phyloP scores from a whole-genome alignment of 2,888 invertebrate genomes.

The Cinara cedri region DNA sequence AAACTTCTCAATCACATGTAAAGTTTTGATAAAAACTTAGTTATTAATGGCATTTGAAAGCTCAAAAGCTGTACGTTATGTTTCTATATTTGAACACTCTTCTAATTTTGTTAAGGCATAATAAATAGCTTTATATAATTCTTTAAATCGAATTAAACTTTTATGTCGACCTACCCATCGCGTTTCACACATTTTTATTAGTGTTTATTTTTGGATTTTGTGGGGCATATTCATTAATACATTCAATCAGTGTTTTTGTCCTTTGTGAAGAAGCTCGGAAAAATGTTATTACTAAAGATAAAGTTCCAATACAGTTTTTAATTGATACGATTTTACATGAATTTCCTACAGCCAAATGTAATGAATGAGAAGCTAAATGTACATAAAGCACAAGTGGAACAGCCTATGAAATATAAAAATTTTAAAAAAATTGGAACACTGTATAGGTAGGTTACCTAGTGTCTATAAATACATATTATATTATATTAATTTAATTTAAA shows the following conservation, averaged over 20 bases:
- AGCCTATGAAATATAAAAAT: slow-evolving; percentile 11
- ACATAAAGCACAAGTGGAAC: slow-evolving; percentile 59
- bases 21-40: slow-evolving; percentile 1
- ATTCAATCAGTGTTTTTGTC: slow-evolving; percentile 22
- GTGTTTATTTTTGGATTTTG: slow-evolving; percentile 17
- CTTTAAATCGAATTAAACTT: neutral
- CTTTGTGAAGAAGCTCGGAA: slow-evolving; percentile 42
- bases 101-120: slow-evolving; percentile 5
- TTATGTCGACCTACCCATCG: neutral
- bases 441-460: too few species aligned
- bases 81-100: slow-evolving; percentile 9
- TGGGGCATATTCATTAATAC: slow-evolving; percentile 4
- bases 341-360: slow-evolving; percentile 60
- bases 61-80: slow-evolving; percentile 1
- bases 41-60: neutral
- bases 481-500: too few species aligned
- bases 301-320: slow-evolving; percentile 59
- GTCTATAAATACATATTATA: too few species aligned
- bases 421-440: slow-evolving; percentile 11
- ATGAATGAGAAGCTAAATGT: slow-evolving; percentile 60
- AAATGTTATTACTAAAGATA: slow-evolving; percentile 56
- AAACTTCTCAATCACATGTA: slow-evolving; percentile 8
- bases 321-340: slow-evolving; percentile 59
- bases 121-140: slow-evolving; percentile 21
- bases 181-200: slow-evolving; percentile 26